A percentile compares a stretch with the other conserved stretches of the same genome.
These are phyloP conservation scores for Equus quagga DNA, from an alignment of 2,113 vertebrate species.

Conservation along the genomic window DNA sequence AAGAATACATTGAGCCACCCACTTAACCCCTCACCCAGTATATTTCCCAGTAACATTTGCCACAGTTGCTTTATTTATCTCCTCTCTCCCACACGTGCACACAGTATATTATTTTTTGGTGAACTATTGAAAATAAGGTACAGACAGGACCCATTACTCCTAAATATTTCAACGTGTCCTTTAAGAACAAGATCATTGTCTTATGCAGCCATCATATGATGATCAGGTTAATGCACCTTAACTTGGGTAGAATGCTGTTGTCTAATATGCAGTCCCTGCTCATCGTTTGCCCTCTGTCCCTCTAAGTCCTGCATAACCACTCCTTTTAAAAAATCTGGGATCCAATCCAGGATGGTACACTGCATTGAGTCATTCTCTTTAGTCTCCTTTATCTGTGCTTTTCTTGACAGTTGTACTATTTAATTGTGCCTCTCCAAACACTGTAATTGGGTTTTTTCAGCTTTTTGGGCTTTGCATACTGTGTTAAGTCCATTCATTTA, in stretches of 20 bases:
- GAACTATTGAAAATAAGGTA: background rate
- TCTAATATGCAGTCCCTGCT: background rate
- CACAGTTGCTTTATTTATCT: background rate
- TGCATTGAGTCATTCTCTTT: background rate
- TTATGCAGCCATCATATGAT: background rate
- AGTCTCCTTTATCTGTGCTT: background rate
- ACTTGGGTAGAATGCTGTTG: no score
- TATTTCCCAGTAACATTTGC: background rate
- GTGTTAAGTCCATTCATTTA: background rate
- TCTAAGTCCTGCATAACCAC: background rate
- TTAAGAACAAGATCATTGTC: background rate
- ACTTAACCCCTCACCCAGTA: background rate
- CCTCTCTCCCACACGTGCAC: background rate
- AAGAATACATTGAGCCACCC: background rate
- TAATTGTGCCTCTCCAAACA: background rate
- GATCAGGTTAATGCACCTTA: background rate
- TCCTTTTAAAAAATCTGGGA: no score
- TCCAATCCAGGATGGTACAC: no score
- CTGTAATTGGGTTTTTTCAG: background rate
- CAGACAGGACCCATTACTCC: background rate
- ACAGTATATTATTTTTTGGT: background rate
- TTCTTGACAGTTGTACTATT: background rate
- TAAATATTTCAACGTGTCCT: background rate
- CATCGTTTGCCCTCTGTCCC: background rate
- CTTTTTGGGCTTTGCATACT: background rate